Base-by-base conservation (phyloP, 2,113 vertebrate species). In the Oostethus manadensis region DNA sequence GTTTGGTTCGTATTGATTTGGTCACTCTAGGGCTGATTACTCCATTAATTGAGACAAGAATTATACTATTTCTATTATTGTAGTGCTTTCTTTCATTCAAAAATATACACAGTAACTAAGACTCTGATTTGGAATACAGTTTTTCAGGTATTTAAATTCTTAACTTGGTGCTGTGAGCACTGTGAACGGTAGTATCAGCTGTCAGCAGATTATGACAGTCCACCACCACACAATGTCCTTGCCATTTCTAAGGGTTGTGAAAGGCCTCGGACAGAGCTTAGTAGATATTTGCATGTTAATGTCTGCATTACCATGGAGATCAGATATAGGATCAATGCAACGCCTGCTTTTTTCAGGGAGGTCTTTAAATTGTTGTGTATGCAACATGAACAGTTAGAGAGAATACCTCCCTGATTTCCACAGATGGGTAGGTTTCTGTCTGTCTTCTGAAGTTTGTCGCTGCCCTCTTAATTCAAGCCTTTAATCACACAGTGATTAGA, bases 201-300 rank as follows among this genome's bases (percentile, higher is more conserved):
- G 17, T 73, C 29, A 44, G 54, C 64, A 51, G 62, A 71, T 71
- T 76, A 66, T 55, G 48, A 23, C 61, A 63, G 45, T 16, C 47
- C 64, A 58, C 47, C 64, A 58, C 64, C 68, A 51, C 62, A 60
- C 51, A 38, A 47, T 71, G 58, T 71, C 73, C 7, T 40, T 66
- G 20, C 44, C 1, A 4, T 70, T 74, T 76, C 65, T 60, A 15
- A 26, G 14, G 60, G n/a, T 67, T 47, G 51, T 71, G 68, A 80
- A 81, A 73, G 62, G 68, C 56, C 58, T 55, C 3, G 38, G 76
- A 77, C 58, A 64, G 57, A 74, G 56, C 64, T 86, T 71, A 81
- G 60, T n/a, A 49, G 70, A 79, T 86, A 87, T 88, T 80, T 84
- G 58, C 69, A 88, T 87, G 70, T 76, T 77, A 88, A 89, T 88